Base-by-base conservation (phyloP, 2,888 invertebrate species). In the Tineola bisselliella region DNA sequence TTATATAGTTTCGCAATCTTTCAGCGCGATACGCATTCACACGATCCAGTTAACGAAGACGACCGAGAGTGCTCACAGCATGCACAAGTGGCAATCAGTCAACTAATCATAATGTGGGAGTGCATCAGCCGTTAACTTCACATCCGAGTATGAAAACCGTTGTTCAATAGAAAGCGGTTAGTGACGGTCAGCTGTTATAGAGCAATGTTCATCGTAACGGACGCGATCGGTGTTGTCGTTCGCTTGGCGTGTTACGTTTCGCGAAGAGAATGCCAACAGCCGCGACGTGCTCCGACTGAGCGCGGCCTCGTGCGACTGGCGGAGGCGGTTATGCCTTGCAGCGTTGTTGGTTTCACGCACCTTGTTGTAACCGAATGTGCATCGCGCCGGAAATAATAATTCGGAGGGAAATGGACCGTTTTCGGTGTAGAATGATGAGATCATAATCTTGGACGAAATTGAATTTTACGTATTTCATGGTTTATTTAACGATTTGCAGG, bases 231-330 rank as follows among this genome's bases (percentile, higher is more conserved):
- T 54, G 13, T 25, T 12, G 18, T 48, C 15, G 48, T 48, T 48
- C 15, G 48, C 8, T n/a, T 10, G 48, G n/a, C 38, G 38, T 38
- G 38, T 38, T 61, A 62, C 59, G 64, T 54, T 54, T 59, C 57
- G 31, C 60, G 65, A 64, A 64, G 38, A 10, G 38, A 38, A 12
- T 64, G 64, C 67, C 65, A 68, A 65, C 66, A 61, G 57, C 18
- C 68, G 71, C 74, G 69, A 73, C 82, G 82, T 83, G 74, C 75
- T 68, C 62, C 70, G 76, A 63, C 69, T 67, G 66, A 74, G 80
- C 70, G 70, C 81, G 84, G 81, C 81, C 79, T 82, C 76, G 74
- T 74, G 70, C 77, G 72, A 81, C 81, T 81, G 78, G 30, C 13
- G 18, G 25, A 8, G 13, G 48, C 6, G 48, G 48, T 48, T 8